Percentiles rank a stretch among this genome's conserved stretches.
Evolutionary conservation across 2,113 vertebrate species (phyloP).

Genomic region (Dasyornis broadbenti): DNA sequence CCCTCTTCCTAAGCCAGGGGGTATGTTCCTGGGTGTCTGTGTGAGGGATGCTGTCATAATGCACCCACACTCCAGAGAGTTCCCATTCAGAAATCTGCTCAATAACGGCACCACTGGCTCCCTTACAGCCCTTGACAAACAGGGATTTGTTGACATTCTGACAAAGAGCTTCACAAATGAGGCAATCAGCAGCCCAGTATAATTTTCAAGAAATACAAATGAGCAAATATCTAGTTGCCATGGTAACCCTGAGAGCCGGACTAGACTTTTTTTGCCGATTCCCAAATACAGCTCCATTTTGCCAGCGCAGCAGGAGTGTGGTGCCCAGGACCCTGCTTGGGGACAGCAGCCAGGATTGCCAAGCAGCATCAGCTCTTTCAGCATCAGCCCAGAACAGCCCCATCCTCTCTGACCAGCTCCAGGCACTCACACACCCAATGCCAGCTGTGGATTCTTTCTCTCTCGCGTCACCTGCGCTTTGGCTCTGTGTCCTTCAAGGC

Average conservation of each 20-base stretch:
- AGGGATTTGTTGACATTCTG: background rate
- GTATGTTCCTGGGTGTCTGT: background rate
- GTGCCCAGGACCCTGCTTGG: background rate
- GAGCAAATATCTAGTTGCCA: slow-evolving; percentile 16
- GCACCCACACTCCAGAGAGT: background rate
- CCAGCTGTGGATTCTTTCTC: background rate
- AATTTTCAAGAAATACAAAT: slow-evolving; percentile 47
- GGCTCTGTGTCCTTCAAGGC: background rate
- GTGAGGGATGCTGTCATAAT: background rate
- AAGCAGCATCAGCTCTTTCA: background rate
- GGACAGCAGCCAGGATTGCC: background rate
- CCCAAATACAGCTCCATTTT: background rate
- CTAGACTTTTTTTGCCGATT: background rate
- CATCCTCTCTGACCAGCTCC: background rate
- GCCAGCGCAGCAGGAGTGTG: accelerated
- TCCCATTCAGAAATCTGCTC: background rate
- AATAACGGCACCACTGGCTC: background rate
- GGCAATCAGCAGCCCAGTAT: slow-evolving; percentile 12
- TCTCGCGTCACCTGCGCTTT: accelerated
- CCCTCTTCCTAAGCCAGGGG: background rate
- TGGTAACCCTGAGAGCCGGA: background rate
- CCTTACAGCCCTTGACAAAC: background rate
- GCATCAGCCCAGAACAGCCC: background rate
- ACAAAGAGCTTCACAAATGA: background rate
- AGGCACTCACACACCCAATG: accelerated